Evolutionary conservation across 2,888 invertebrate genomes (phyloP), one percentile per base, ranked within the genome.

Genomic region (Gonocerus acuteangulatus): DNA sequence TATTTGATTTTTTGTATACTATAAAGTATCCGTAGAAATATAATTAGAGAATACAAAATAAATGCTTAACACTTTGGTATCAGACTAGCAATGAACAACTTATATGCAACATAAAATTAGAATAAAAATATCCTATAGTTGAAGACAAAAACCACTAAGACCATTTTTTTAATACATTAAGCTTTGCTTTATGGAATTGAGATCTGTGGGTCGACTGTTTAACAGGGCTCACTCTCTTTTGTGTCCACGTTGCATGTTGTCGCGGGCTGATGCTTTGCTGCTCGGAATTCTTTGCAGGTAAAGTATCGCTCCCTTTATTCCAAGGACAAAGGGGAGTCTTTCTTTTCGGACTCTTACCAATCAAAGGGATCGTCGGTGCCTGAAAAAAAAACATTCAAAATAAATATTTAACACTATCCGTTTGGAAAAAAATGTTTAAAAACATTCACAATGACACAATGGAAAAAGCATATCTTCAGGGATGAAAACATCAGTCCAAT

Each of bases 301-400:
- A 19, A 15, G 45, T 23, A 16, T 57, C 57, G 32, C 42, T 22
- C 21, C 34, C 22, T 27, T 23, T 27, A 7, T 57, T 57, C 57
- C 57, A 57, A 18, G 45, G 47, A n/a, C 45, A 36, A 7, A 47
- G 47, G 11, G 57, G 44, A n/a, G n/a, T 45, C 32, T 57, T 57
- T 45, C 57, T 44, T 47, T 57, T 57, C 2, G 57, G 57, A 11
- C 57, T 57, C 15, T 57, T 57, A 15, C 57, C 54, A 18, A 54
- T 11, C 23, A 15, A 39, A 9, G 39, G 39, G n/a, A 39, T 4
- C 3, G 3, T 42, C 15, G 54, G 39, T 15, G 39, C 42, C 54
- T 54, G 39, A 4, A 9, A 47, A 47, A 16, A 7, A 47, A 15
- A 32, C n/a, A n/a, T n/a, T n/a, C n/a, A n/a, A n/a, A n/a, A n/a